A percentile compares a stretch with the other conserved stretches of the same genome.
phyloP scores from a whole-genome alignment of 1,140 invertebrate genomes.

The Saccostrea glomerata region DNA sequence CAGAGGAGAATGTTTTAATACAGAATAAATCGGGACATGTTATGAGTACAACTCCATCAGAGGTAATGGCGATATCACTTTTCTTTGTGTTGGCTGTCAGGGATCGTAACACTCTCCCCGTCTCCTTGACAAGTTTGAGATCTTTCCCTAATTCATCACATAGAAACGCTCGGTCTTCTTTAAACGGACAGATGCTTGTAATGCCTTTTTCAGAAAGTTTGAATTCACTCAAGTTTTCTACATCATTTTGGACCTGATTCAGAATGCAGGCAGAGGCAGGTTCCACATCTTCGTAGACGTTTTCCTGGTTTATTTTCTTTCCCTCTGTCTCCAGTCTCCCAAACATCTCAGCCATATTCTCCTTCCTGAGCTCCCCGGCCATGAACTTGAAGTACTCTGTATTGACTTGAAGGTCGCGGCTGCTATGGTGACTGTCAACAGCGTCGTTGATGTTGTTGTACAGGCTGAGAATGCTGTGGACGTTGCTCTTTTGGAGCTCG shows the following conservation, averaged over 20 bases:
- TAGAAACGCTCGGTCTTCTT: constrained; percentile 5
- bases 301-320: constrained; percentile 4
- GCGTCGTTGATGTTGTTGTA: constrained; percentile 22
- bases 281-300: constrained; percentile 6
- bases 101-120: not conserved
- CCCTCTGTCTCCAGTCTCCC: not conserved
- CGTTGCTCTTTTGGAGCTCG: not conserved
- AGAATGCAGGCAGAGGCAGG: not conserved
- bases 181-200: not conserved
- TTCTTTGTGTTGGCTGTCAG: constrained; percentile 15
- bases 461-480: not conserved
- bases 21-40: constrained; percentile 6
- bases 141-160: not conserved
- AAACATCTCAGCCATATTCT: not conserved
- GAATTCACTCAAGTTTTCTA: not conserved
- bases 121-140: not conserved
- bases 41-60: not conserved
- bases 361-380: not conserved
- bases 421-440: not conserved
- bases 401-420: not conserved
- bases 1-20: constrained; percentile 15
- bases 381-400: not conserved
- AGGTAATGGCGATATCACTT: not conserved
- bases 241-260: not conserved
- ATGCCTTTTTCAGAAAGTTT: constrained; percentile 4